These are phyloP conservation scores for Triops longicaudatus DNA, from an alignment of 1,140 invertebrate species.

Conservation along the genomic window DNA sequence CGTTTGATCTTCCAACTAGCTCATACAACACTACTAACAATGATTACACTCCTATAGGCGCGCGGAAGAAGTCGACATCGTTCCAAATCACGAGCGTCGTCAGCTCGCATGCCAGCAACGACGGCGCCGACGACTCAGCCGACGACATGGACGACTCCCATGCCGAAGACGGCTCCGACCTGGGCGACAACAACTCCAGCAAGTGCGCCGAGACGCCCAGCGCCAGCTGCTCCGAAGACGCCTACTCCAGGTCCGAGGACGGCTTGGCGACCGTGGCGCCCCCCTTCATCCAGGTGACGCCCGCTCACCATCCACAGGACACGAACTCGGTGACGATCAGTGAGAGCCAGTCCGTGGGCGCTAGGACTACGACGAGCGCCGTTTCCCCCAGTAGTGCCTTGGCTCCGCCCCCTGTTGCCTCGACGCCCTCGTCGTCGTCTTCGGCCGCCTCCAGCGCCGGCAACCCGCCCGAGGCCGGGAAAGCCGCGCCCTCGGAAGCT, in stretches of 20 bases:
- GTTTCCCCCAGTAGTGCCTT: background rate
- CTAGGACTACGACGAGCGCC: background rate
- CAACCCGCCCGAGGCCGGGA: conserved; percentile 30
- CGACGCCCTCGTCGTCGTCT: background rate
- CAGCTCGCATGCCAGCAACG: conserved; percentile 65
- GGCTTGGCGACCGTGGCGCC: background rate
- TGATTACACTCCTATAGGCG: background rate
- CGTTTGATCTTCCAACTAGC: background rate
- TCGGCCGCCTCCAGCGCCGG: background rate
- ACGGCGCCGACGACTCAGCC: conserved; percentile 81
- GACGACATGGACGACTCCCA: conserved; percentile 90
- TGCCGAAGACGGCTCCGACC: conserved; percentile 50
- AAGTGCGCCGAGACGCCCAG: background rate
- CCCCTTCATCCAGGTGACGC: background rate
- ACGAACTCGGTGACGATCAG: background rate
- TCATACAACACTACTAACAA: conserved; percentile 18
- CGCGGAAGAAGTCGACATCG: conserved; percentile 67
- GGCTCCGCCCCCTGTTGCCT: background rate
- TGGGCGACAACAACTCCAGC: background rate
- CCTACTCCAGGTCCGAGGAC: background rate
- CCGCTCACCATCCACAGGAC: background rate
- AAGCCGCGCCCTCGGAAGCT: conserved; percentile 20
- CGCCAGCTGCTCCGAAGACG: background rate
- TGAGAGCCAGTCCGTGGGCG: background rate
- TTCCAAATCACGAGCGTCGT: conserved; percentile 88